A percentile compares a stretch with the other conserved stretches of the same genome.
Evolutionary conservation across 1,140 invertebrate genomes (phyloP).

Genomic region (Littorina saxatilis): DNA sequence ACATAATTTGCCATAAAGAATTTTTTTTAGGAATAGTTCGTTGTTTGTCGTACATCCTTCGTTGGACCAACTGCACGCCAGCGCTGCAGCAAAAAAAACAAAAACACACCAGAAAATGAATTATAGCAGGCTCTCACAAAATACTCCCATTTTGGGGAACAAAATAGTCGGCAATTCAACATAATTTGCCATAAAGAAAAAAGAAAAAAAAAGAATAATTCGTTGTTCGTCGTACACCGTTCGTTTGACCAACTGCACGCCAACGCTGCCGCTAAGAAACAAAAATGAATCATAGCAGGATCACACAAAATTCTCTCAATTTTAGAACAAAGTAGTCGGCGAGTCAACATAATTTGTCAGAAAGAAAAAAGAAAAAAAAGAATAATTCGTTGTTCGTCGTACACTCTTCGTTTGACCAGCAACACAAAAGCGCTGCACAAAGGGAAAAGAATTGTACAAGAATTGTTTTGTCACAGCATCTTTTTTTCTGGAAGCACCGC

Average conservation of each 20-base stretch:
- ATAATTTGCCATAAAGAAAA: background rate
- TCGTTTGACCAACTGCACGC: constrained; percentile 61
- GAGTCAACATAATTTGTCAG: background rate
- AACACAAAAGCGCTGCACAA: background rate
- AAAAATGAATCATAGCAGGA: background rate
- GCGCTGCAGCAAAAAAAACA: constrained; percentile 29
- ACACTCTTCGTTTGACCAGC: constrained; percentile 61
- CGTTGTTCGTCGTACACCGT: constrained; percentile 43
- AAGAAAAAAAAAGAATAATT: constrained; percentile 1
- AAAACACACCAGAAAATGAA: background rate
- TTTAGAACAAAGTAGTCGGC: background rate
- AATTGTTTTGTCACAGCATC: background rate
- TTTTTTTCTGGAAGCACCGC: background rate
- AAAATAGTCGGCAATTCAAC: background rate
- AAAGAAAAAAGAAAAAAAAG: background rate
- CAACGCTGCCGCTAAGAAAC: background rate
- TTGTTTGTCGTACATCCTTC: constrained; percentile 50
- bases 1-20: background rate
- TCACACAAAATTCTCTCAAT: too few relatives aligned
- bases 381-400: constrained; percentile 30
- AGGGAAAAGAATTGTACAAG: background rate
- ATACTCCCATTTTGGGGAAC: too few relatives aligned
- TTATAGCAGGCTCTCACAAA: background rate
- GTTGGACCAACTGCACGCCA: constrained; percentile 58
- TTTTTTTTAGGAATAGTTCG: constrained; percentile 15